phyloP scores from a whole-genome alignment of 1,140 invertebrate genomes.

The Cepaea nemoralis region DNA sequence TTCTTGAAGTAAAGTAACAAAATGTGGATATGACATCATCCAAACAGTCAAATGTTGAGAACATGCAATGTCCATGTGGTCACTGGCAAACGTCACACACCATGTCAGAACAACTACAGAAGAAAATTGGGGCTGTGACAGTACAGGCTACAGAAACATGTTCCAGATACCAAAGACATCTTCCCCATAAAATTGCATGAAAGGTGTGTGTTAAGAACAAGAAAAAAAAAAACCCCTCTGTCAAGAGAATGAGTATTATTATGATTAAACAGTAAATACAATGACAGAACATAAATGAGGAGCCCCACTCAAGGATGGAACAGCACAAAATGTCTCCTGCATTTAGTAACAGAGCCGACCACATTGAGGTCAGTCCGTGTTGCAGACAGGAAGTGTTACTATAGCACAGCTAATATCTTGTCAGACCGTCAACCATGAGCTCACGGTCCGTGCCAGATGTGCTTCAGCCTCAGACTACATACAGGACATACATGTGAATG shows the following conservation, averaged over 20 bases:
- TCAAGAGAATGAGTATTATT: too few relatives aligned
- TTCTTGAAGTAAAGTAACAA: too few relatives aligned
- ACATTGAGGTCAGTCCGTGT: slow-evolving; percentile 6
- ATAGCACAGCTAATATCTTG: slow-evolving; percentile 17
- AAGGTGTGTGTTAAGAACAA: not conserved
- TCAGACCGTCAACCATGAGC: not conserved
- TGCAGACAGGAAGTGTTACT: slow-evolving; percentile 11
- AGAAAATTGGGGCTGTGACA: too few relatives aligned
- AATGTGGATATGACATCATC: too few relatives aligned
- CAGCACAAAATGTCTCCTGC: not conserved
- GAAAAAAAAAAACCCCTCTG: not conserved
- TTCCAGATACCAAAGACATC: not conserved
- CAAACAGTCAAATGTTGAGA: too few relatives aligned
- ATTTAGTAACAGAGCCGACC: slow-evolving; percentile 6
- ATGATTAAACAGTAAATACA: too few relatives aligned
- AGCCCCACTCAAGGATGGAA: not conserved
- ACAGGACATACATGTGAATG: too few relatives aligned
- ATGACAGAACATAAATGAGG: not conserved
- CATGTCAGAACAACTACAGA: too few relatives aligned
- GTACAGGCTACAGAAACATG: not conserved
- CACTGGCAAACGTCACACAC: too few relatives aligned
- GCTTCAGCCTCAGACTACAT: too few relatives aligned
- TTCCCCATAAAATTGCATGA: not conserved
- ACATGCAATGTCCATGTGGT: too few relatives aligned
- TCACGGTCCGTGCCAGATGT: not conserved